phyloP scores from a whole-genome alignment of 2,797 vertebrate species.

The Mycteria americana region DNA sequence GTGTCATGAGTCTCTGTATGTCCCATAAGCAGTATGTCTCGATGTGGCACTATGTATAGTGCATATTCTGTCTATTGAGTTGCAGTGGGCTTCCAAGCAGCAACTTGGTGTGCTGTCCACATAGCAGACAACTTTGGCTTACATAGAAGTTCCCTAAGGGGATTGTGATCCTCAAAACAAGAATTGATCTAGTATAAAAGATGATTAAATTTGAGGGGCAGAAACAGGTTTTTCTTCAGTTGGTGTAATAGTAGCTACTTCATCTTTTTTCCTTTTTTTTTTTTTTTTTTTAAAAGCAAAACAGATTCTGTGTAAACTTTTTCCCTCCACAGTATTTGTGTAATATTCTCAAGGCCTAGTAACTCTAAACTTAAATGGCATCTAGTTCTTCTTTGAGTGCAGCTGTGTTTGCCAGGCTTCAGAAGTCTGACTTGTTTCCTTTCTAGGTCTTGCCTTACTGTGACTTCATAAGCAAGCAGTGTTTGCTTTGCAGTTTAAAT shows the following conservation, averaged over 20 bases:
- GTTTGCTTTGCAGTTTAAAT: not conserved
- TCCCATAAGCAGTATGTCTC: not conserved
- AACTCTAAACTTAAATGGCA: not conserved
- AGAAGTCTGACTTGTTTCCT: not conserved
- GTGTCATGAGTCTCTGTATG: not conserved
- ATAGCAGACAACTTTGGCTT: not conserved
- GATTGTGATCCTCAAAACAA: not conserved
- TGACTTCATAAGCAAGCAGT: not conserved
- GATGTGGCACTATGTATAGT: not conserved
- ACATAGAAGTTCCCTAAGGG: not conserved
- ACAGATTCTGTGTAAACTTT: not conserved
- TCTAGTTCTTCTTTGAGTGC: not conserved
- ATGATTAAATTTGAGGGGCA: not conserved
- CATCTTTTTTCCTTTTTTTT: rapidly evolving
- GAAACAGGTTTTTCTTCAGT: not conserved
- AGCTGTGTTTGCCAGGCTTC: not conserved
- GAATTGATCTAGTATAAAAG: not conserved
- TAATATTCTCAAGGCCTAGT: not conserved
- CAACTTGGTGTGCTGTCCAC: not conserved
- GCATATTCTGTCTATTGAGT: not conserved
- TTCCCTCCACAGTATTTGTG: not conserved
- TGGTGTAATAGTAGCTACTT: not conserved
- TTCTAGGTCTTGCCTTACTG: not conserved
- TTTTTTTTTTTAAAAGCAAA: not conserved
- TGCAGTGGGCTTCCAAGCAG: not conserved